A percentile compares a stretch with the other conserved stretches of the same genome.
phyloP scores from a whole-genome alignment of 2,888 invertebrate genomes.

The Diplazon laetatorius region DNA sequence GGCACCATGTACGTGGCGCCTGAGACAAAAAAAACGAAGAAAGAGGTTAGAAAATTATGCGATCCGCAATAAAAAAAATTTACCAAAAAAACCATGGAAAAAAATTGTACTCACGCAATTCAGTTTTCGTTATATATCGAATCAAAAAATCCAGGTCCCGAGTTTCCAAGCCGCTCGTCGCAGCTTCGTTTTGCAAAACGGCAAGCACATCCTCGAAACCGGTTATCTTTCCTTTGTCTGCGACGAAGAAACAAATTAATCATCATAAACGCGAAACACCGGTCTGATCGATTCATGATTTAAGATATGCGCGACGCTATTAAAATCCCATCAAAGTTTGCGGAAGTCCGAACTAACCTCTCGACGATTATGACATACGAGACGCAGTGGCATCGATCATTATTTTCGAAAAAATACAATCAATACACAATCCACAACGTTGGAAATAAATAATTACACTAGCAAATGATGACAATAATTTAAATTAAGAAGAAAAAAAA shows the following conservation, averaged over 20 bases:
- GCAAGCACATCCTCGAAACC: conserved; percentile 63
- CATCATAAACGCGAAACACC: not conserved
- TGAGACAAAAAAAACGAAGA: conserved; percentile 18
- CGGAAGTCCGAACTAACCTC: not conserved
- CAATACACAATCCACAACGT: not conserved
- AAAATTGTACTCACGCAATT: conserved; percentile 68
- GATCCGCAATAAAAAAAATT: not conserved
- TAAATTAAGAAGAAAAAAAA: not conserved
- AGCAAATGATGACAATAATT: not conserved
- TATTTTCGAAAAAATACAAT: not conserved
- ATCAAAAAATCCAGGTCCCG: conserved; percentile 67
- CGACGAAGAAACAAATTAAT: conserved; percentile 17
- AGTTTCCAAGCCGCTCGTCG: conserved; percentile 70
- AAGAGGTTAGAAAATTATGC: not conserved
- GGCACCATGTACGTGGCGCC: conserved; percentile 66
- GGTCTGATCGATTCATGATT: no score
- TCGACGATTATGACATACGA: not conserved
- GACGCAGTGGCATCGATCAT: not conserved
- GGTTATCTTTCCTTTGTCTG: conserved; percentile 66
- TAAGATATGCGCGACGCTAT: no score
- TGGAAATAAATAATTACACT: not conserved
- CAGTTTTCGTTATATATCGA: conserved; percentile 66
- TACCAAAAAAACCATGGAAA: no score
- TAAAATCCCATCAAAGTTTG: no score
- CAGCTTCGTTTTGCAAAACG: conserved; percentile 68